These are phyloP conservation scores for Smittia aterrima DNA, from an alignment of 2,888 invertebrate genomes.

Conservation along the genomic window DNA sequence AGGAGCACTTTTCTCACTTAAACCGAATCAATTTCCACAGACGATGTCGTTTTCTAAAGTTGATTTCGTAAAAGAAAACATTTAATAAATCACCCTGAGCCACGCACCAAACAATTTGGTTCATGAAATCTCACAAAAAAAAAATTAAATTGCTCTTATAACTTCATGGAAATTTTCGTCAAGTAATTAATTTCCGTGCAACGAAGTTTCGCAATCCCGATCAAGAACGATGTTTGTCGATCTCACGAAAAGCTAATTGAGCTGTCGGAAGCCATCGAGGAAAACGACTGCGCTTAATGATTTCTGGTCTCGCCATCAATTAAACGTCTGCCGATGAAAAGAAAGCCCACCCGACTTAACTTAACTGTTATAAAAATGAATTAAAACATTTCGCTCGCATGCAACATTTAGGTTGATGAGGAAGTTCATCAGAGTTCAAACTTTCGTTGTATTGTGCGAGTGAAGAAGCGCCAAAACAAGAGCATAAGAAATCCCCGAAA, in stretches of 20 bases:
- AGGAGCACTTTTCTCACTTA: neutral
- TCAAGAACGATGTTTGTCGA: neutral
- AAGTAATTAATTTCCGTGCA: neutral
- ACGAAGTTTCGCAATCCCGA: neutral
- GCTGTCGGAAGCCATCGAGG: neutral
- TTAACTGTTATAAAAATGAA: neutral
- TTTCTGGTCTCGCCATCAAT: neutral
- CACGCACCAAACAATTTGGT: neutral
- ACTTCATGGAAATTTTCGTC: neutral
- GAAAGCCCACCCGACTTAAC: neutral
- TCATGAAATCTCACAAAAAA: neutral
- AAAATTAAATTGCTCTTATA: neutral
- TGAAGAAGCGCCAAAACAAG: too few species aligned
- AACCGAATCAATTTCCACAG: neutral
- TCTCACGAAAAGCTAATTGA: neutral
- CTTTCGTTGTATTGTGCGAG: neutral
- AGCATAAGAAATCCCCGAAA: too few species aligned
- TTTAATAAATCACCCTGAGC: neutral
- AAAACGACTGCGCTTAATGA: neutral
- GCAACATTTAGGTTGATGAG: neutral
- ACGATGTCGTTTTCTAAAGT: neutral
- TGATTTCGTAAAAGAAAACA: too few species aligned
- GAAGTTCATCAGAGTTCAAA: neutral
- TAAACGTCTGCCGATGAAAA: constrained; percentile 3
- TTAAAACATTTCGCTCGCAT: neutral